Percentiles rank a stretch among this genome's conserved stretches.
Conservation (phyloP, 1,140 invertebrate species). For the Aphelenchoides fujianensis region DNA sequence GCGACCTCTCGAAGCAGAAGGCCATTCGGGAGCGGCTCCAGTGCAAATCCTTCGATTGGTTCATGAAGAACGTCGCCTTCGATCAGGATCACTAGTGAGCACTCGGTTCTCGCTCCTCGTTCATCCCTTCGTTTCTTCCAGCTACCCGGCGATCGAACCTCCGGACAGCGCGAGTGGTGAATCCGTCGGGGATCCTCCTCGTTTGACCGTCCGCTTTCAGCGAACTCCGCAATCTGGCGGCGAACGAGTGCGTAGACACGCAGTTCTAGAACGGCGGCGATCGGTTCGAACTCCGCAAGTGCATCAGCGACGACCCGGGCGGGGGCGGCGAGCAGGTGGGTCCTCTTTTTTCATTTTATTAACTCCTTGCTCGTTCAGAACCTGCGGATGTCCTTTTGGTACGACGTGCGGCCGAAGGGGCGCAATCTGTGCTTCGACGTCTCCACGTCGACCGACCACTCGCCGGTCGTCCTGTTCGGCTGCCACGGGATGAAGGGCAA, state of each 20-base stretch:
- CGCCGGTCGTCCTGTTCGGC: constrained; percentile 75
- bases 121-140: too few species aligned
- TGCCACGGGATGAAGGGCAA: constrained; percentile 81
- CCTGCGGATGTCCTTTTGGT: neutral
- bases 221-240: constrained; percentile 71
- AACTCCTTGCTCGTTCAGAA: too few species aligned
- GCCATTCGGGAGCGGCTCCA: constrained; percentile 73
- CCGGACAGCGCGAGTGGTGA: constrained; percentile 78
- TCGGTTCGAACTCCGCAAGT: constrained; percentile 69
- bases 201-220: too few species aligned
- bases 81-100: too few species aligned
- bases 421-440: constrained; percentile 84
- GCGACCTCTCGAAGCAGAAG: constrained; percentile 77
- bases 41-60: constrained; percentile 92
- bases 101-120: too few species aligned
- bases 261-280: constrained; percentile 70
- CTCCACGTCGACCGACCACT: constrained; percentile 71
- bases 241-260: constrained; percentile 75
- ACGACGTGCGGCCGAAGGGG: constrained; percentile 71
- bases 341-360: neutral
- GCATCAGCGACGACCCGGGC: constrained; percentile 67
- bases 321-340: constrained; percentile 66
- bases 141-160: constrained; percentile 89
- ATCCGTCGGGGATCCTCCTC: too few species aligned
- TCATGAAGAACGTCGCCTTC: constrained; percentile 87